A percentile compares a stretch with the other conserved stretches of the same genome.
phyloP scores from a whole-genome alignment of 2,797 vertebrate species.

The Phataginus tetradactyla region DNA sequence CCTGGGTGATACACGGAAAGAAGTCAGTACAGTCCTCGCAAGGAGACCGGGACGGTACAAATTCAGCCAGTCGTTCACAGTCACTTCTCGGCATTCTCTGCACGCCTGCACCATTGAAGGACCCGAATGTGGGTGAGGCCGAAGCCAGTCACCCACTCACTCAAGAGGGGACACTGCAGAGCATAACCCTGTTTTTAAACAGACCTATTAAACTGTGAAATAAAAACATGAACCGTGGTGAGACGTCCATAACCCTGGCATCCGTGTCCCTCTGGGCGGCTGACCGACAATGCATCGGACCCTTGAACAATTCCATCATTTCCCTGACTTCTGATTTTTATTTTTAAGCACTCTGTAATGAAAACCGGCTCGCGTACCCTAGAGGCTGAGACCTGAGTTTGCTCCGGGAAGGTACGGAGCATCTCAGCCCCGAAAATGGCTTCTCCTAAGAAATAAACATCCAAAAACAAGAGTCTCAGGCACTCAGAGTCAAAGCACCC shows the following conservation, averaged over 20 bases:
- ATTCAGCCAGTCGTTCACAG: background rate
- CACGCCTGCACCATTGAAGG: accelerated
- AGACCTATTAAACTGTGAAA: accelerated
- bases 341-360: accelerated
- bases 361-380: accelerated
- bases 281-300: background rate
- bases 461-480: background rate
- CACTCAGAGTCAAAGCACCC: accelerated
- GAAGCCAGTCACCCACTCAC: accelerated
- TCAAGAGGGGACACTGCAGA: accelerated
- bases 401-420: accelerated
- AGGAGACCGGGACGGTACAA: background rate
- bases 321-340: background rate
- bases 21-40: background rate
- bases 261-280: accelerated
- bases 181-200: background rate
- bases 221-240: accelerated
- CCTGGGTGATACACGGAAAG: accelerated
- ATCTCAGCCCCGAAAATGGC: background rate
- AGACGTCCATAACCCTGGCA: accelerated
- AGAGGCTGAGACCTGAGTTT: accelerated
- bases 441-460: accelerated
- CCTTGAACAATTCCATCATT: accelerated
- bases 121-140: accelerated
- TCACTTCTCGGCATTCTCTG: accelerated